phyloP scores from a whole-genome alignment of 2,113 vertebrate genomes.

The Mellivora capensis region DNA sequence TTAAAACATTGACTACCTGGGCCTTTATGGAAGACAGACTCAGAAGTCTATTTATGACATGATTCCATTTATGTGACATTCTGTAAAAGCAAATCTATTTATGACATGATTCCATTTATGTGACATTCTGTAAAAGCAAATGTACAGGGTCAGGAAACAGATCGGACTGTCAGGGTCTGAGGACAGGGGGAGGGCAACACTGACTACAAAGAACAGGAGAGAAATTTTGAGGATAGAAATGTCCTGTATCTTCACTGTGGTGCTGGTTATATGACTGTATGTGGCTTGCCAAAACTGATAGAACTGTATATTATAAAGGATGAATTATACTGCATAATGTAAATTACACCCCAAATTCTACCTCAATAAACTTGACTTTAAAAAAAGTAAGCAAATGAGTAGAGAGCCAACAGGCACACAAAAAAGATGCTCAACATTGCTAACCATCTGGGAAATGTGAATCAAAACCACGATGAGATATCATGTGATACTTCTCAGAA shows the following conservation, averaged over 20 bases:
- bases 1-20: neutral
- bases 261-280: neutral
- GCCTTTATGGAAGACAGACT: neutral
- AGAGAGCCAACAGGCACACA: neutral
- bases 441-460: neutral
- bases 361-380: neutral
- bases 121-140: neutral
- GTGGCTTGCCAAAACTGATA: neutral
- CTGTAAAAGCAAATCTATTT: neutral
- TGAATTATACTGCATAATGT: neutral
- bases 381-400: neutral
- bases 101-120: neutral
- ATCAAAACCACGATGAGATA: neutral
- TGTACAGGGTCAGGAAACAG: neutral
- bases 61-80: neutral
- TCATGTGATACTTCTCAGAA: neutral
- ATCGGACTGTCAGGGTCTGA: neutral
- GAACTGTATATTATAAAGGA: neutral
- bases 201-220: neutral
- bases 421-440: neutral
- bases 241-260: neutral
- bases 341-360: neutral
- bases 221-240: neutral
- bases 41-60: neutral
- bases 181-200: rapidly evolving